Evolutionary conservation across 2,113 vertebrate species (phyloP).

Genomic region (Ceyx margarethae): DNA sequence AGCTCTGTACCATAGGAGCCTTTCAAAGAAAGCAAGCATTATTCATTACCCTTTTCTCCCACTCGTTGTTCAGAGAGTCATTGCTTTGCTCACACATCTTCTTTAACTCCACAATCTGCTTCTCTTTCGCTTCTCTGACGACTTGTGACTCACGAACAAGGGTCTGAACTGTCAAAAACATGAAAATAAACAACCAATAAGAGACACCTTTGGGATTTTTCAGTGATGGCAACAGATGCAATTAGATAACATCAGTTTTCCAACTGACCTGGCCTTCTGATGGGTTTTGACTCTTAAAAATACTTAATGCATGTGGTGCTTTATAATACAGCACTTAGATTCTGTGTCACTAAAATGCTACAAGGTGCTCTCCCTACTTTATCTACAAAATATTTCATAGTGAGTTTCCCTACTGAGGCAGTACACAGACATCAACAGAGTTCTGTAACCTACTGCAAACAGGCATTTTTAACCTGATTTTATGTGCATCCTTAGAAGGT

Average conservation of each 20-base stretch:
- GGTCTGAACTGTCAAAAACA: constrained; percentile 86
- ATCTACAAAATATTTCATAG: neutral
- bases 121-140: constrained; percentile 88
- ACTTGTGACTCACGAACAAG: constrained; percentile 89
- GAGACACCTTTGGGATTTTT: neutral
- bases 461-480: neutral
- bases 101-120: constrained; percentile 91
- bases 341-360: neutral
- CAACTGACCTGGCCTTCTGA: neutral
- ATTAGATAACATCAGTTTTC: neutral
- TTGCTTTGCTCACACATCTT: constrained; percentile 88
- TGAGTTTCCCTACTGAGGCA: neutral
- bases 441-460: neutral
- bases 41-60: constrained; percentile 89
- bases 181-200: constrained; percentile 26
- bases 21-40: neutral
- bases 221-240: neutral
- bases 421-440: neutral
- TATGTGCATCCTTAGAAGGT: neutral
- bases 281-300: neutral
- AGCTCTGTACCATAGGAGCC: neutral
- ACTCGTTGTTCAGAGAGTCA: constrained; percentile 88
- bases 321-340: neutral
- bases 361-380: neutral
- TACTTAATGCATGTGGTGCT: neutral